A percentile compares a stretch with the other conserved stretches of the same genome.
Conservation (phyloP, 1,140 invertebrate genomes). For the Drosophila lacteicornis region DNA sequence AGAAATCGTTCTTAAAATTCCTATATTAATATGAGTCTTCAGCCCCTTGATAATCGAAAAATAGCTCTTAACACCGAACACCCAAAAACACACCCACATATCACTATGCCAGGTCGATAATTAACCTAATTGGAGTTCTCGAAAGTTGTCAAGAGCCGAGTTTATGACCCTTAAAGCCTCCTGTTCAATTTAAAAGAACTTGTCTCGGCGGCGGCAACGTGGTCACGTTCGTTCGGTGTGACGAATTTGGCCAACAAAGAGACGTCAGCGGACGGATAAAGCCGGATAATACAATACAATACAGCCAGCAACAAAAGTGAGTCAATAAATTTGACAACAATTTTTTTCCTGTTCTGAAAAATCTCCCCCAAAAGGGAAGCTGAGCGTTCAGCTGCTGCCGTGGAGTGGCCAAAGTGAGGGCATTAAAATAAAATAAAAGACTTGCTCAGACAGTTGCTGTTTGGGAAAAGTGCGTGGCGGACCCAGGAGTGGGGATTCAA, state of each 20-base stretch:
- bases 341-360: slow-evolving; percentile 36
- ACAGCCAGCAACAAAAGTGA: slow-evolving; percentile 42
- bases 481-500: neutral
- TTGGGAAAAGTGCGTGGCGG: slow-evolving; percentile 29
- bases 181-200: slow-evolving; percentile 23
- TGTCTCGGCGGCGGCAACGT: slow-evolving; percentile 2
- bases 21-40: neutral
- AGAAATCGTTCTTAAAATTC: no score
- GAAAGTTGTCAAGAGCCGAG: slow-evolving; percentile 26
- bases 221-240: slow-evolving; percentile 17
- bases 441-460: slow-evolving; percentile 48
- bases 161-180: slow-evolving; percentile 39
- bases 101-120: slow-evolving; percentile 19
- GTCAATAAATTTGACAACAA: slow-evolving; percentile 61
- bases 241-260: slow-evolving; percentile 30
- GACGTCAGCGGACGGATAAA: slow-evolving; percentile 33
- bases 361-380: slow-evolving; percentile 19
- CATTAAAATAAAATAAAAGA: slow-evolving; percentile 43
- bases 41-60: neutral
- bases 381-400: neutral
- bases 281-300: slow-evolving; percentile 39
- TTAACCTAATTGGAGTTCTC: slow-evolving; percentile 41
- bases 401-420: slow-evolving; percentile 29
- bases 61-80: neutral
- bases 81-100: neutral